phyloP scores from a whole-genome alignment of 1,140 invertebrate species.

The Ceratitis capitata region DNA sequence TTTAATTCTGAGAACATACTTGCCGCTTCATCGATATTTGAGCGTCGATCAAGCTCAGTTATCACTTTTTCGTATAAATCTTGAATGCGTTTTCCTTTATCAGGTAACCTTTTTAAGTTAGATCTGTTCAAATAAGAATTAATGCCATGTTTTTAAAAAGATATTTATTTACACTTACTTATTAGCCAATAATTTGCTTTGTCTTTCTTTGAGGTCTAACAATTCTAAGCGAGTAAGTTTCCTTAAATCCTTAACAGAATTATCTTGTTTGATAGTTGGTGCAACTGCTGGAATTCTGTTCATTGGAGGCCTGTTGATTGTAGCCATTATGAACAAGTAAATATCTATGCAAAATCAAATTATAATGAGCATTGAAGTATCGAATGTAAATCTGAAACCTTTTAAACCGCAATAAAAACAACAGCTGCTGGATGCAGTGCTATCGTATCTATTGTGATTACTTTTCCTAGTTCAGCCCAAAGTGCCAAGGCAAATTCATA shows the following conservation, averaged over 20 bases:
- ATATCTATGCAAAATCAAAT: too few relatives aligned
- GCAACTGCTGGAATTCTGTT: conserved; percentile 26
- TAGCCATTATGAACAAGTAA: too few relatives aligned
- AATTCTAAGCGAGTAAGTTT: conserved; percentile 66
- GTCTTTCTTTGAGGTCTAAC: conserved; percentile 67
- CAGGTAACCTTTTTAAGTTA: conserved; percentile 69
- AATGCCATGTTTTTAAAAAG: neutral
- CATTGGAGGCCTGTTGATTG: neutral
- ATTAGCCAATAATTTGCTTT: conserved; percentile 67
- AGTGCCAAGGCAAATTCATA: too few relatives aligned
- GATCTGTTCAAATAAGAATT: conserved; percentile 45
- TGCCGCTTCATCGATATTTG: conserved; percentile 71
- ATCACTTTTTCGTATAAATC: conserved; percentile 69
- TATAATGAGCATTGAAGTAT: too few relatives aligned
- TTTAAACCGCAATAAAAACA: too few relatives aligned
- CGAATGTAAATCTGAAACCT: too few relatives aligned
- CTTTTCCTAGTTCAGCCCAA: too few relatives aligned
- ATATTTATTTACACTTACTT: conserved; percentile 63
- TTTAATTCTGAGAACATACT: conserved; percentile 70
- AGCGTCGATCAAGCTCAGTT: conserved; percentile 68
- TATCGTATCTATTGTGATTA: too few relatives aligned
- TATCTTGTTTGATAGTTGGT: conserved; percentile 44
- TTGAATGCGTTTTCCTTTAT: conserved; percentile 75
- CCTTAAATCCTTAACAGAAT: conserved; percentile 59
- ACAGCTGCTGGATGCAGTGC: too few relatives aligned